These are phyloP conservation scores for Asteroscopus sphinx DNA, from an alignment of 2,888 invertebrate genomes.

Conservation along the genomic window DNA sequence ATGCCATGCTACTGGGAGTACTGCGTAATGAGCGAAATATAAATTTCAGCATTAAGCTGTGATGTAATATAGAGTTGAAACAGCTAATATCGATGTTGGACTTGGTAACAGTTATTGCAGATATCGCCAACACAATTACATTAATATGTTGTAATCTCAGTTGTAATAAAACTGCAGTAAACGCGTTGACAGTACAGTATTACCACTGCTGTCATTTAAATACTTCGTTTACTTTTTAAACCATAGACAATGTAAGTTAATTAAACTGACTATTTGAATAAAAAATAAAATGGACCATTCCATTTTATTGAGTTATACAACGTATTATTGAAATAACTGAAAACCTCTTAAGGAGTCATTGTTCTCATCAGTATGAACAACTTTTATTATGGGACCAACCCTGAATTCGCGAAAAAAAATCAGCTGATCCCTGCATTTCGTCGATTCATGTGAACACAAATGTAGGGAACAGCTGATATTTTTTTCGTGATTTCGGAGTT, in stretches of 20 bases:
- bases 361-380: no score
- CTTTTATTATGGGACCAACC: no score
- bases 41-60: conserved; percentile 50
- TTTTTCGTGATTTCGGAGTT: no score
- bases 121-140: conserved; percentile 46
- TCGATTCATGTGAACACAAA: no score
- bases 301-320: no score
- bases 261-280: neutral
- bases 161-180: conserved; percentile 50
- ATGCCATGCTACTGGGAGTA: conserved; percentile 18
- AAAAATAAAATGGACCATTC: neutral
- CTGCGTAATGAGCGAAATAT: conserved; percentile 43
- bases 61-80: conserved; percentile 43
- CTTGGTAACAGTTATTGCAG: conserved; percentile 51
- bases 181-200: conserved; percentile 38
- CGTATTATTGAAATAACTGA: no score
- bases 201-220: conserved; percentile 17
- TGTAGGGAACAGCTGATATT: no score
- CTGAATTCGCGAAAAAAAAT: no score
- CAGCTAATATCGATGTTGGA: conserved; percentile 51
- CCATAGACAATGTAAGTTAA: conserved; percentile 8
- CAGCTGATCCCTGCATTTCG: no score
- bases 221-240: conserved; percentile 22
- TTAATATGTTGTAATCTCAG: conserved; percentile 44
- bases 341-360: no score